Evolutionary conservation across 1,140 invertebrate genomes (phyloP), one percentile per base, ranked within the genome.

Genomic region (Achatina immaculata): DNA sequence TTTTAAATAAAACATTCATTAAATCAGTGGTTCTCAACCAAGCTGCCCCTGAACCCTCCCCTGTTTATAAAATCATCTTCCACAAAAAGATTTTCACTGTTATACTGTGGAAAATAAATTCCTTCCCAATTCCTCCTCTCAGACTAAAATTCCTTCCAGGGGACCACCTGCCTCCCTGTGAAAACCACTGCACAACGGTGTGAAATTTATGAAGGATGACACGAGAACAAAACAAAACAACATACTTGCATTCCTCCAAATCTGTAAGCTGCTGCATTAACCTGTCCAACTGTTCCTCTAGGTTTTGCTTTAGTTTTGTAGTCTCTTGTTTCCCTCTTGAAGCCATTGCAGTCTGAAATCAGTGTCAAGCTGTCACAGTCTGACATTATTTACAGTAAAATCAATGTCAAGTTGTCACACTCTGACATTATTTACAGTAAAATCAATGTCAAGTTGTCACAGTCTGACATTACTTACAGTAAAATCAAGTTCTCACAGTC

Each of bases 201-300:
- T n/a, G n/a, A n/a, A n/a, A n/a, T n/a, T n/a, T n/a, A n/a, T n/a
- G n/a, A n/a, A n/a, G n/a, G n/a, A n/a, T n/a, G n/a, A n/a, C n/a
- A n/a, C n/a, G n/a, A n/a, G n/a, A n/a, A n/a, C n/a, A n/a, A n/a
- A n/a, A n/a, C n/a, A n/a, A n/a, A n/a, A 48, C 9, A 68, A 66
- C 82, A 89, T 92, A 95, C 95, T 93, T 94, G 92, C 92, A 94
- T 85, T 94, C 93, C 87, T 96, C 95, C 76, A 96, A 91, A 90
- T 96, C 95, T 62, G 93, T 90, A 38, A 96, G 88, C 87, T 96
- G 95, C 85, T 94, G 93, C 21, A 95, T 92, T 62, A 96, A 88
- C 80, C 95, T 90, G 82, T 95, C 94, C 28, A 96, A 86, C 87
- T 96, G 95, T 86, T 94, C 93, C 88, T 95, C 93, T 28, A 96